These are phyloP conservation scores for Corythaeola cristata DNA, from an alignment of 2,113 vertebrate species.

Conservation along the genomic window DNA sequence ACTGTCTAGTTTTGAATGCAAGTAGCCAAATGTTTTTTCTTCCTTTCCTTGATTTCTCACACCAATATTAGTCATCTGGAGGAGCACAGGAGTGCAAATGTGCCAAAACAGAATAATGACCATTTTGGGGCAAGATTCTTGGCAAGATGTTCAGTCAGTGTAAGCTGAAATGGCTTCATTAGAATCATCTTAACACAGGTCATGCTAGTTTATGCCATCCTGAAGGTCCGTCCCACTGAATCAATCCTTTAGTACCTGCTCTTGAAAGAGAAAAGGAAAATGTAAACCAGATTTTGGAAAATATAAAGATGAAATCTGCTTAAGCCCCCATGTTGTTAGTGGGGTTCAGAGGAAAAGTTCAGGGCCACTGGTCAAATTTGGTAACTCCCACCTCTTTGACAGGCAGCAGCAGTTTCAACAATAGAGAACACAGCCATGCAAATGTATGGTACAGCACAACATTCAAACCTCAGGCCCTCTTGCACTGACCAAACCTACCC, in stretches of 20 bases:
- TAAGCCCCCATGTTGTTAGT: background rate
- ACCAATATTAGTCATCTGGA: background rate
- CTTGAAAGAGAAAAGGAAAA: background rate
- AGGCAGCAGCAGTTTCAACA: background rate
- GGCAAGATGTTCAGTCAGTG: background rate
- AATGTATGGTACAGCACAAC: background rate
- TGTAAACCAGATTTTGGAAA: background rate
- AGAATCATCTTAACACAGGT: background rate
- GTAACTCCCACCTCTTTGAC: background rate
- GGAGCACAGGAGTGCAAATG: background rate
- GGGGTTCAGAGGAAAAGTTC: background rate
- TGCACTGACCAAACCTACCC: background rate
- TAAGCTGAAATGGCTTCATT: background rate
- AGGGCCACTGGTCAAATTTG: background rate
- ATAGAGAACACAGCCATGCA: background rate
- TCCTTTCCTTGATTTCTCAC: background rate
- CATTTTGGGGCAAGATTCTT: background rate
- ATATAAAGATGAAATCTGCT: background rate
- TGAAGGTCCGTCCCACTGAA: background rate
- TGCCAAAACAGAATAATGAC: background rate
- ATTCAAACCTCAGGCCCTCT: background rate
- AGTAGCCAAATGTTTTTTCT: background rate
- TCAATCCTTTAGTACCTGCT: background rate
- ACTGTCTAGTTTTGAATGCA: background rate
- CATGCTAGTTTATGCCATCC: background rate